phyloP scores from a whole-genome alignment of 2,888 invertebrate genomes.

The Cephus pulcher region DNA sequence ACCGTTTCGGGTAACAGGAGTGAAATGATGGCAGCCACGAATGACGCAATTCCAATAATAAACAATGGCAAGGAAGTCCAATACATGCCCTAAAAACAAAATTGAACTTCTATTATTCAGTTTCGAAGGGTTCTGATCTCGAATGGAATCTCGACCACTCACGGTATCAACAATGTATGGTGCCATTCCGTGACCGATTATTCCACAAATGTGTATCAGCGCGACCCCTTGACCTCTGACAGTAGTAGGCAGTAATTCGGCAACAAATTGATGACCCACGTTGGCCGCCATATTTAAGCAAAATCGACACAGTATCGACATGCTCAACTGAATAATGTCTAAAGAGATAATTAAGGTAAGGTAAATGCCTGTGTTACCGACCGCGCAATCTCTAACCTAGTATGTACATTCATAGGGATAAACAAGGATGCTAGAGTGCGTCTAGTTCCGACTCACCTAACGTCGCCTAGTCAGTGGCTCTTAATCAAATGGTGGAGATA shows the following conservation, averaged over 20 bases:
- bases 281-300: constrained; percentile 91
- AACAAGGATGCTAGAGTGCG: too few relatives aligned
- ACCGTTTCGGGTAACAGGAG: constrained; percentile 88
- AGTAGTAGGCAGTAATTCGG: constrained; percentile 87
- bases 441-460: too few relatives aligned
- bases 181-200: constrained; percentile 82
- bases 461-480: too few relatives aligned
- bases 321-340: constrained; percentile 78
- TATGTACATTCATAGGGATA: too few relatives aligned
- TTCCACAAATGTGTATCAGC: constrained; percentile 89
- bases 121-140: neutral
- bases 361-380: too few relatives aligned
- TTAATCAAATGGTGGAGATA: too few relatives aligned
- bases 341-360: constrained; percentile 23
- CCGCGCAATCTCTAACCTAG: too few relatives aligned
- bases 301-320: constrained; percentile 87
- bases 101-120: neutral
- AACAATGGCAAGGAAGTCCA: constrained; percentile 74
- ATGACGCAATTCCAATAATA: constrained; percentile 79
- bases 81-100: constrained; percentile 42
- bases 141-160: constrained; percentile 54
- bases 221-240: constrained; percentile 89
- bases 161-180: constrained; percentile 88
- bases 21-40: constrained; percentile 78
- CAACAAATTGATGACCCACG: constrained; percentile 89